A percentile compares a stretch with the other conserved stretches of the same genome.
phyloP scores from a whole-genome alignment of 2,797 vertebrate species.

The Simalia tracyae region DNA sequence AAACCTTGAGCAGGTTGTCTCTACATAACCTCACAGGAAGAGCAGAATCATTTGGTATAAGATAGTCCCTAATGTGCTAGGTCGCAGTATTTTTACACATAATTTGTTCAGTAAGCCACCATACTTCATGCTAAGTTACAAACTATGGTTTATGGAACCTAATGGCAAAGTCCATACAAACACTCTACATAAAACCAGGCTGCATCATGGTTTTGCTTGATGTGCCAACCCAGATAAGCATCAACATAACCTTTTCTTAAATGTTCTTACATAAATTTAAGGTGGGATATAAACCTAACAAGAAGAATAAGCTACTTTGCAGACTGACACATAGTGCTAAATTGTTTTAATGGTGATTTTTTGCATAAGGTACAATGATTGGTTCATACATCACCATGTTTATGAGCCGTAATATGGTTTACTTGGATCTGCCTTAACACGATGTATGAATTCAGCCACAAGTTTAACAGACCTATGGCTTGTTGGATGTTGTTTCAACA shows the following conservation, averaged over 20 bases:
- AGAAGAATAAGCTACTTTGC: not conserved
- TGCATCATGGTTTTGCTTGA: not conserved
- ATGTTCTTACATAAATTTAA: not conserved
- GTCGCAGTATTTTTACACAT: not conserved
- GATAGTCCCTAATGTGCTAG: not conserved
- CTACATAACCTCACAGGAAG: not conserved
- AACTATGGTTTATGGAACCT: not conserved
- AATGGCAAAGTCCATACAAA: not conserved
- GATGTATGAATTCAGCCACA: not conserved
- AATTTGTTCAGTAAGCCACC: not conserved
- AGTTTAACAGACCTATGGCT: not conserved
- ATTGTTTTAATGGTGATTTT: not conserved
- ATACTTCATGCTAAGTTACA: not conserved
- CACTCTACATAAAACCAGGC: not conserved
- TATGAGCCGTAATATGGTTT: not conserved
- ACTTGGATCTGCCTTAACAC: not conserved
- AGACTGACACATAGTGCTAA: not conserved
- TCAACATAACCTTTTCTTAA: not conserved
- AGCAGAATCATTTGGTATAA: not conserved
- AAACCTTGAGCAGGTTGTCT: not conserved
- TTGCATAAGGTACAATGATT: not conserved
- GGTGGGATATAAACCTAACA: not conserved
- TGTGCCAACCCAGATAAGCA: not conserved
- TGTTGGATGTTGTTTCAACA: not conserved
- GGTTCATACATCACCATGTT: not conserved